phyloP scores from a whole-genome alignment of 2,113 vertebrate genomes.

The Neopipo cinnamomea region DNA sequence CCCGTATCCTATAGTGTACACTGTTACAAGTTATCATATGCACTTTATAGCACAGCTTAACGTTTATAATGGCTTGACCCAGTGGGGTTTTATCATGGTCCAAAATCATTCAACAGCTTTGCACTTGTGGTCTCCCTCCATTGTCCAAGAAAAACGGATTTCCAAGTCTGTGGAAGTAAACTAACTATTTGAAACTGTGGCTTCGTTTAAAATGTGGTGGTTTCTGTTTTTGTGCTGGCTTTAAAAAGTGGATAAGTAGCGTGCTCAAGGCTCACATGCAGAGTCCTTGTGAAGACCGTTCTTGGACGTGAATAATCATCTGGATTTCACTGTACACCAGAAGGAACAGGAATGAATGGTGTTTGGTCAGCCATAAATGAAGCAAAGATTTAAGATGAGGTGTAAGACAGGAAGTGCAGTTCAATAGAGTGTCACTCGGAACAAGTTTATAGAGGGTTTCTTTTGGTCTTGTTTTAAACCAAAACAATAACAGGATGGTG shows the following conservation, averaged over 20 bases:
- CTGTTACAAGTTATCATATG: not conserved
- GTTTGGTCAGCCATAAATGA: slow-evolving; percentile 13
- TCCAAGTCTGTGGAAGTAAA: not conserved
- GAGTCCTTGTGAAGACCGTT: not conserved
- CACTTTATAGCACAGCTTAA: not conserved
- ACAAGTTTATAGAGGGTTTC: slow-evolving; percentile 1
- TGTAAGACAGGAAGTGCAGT: slow-evolving; percentile 33
- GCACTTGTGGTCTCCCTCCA: not conserved
- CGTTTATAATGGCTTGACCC: not conserved
- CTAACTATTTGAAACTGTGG: not conserved
- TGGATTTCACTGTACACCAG: not conserved
- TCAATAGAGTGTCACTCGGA: slow-evolving; percentile 20
- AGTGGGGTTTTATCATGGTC: not conserved
- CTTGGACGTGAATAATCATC: not conserved
- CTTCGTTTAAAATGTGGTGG: not conserved
- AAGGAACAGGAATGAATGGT: not conserved
- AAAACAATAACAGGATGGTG: slow-evolving; percentile 22
- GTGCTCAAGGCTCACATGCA: not conserved
- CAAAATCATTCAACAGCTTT: not conserved
- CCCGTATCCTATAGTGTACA: not conserved
- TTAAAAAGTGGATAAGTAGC: not conserved
- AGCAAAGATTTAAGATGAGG: not conserved
- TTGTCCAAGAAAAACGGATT: not conserved
- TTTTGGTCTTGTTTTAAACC: slow-evolving; percentile 39
- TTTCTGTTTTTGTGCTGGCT: not conserved